These are phyloP conservation scores for Bucorvus abyssinicus DNA, from an alignment of 2,797 vertebrate species.

Conservation along the genomic window DNA sequence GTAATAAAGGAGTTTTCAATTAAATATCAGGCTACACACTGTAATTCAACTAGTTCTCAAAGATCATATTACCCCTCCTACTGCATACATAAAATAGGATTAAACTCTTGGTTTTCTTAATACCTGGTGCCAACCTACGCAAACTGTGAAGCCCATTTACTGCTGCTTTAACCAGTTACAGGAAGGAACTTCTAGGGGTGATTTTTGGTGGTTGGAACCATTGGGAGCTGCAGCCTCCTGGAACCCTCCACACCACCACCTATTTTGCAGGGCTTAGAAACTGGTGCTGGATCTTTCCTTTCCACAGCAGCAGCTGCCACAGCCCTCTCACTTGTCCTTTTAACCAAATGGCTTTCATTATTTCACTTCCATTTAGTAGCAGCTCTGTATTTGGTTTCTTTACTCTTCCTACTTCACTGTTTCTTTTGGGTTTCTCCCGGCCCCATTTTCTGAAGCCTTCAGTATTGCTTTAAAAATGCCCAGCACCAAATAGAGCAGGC, in stretches of 20 bases:
- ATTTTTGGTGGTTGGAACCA: background rate
- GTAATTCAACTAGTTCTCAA: background rate
- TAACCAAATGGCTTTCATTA: background rate
- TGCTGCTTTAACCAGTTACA: background rate
- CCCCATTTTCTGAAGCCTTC: background rate
- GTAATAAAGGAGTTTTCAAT: background rate
- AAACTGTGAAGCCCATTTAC: background rate
- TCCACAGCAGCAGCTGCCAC: background rate
- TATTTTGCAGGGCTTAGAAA: background rate
- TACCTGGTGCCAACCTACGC: background rate
- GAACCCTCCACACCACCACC: fast-evolving
- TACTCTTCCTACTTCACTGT: background rate
- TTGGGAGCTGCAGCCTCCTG: background rate
- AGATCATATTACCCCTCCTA: background rate
- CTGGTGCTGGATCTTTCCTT: background rate
- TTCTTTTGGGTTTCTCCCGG: background rate
- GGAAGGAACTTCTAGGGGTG: background rate
- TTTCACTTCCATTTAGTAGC: background rate
- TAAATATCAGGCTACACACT: background rate
- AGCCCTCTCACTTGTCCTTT: background rate
- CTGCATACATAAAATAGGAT: background rate
- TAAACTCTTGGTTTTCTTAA: background rate
- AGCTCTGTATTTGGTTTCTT: background rate
- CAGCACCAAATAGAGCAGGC: background rate
- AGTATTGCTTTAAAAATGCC: background rate